Evolutionary conservation across 2,888 invertebrate genomes (phyloP).

Genomic region (Quadroppia sp.): DNA sequence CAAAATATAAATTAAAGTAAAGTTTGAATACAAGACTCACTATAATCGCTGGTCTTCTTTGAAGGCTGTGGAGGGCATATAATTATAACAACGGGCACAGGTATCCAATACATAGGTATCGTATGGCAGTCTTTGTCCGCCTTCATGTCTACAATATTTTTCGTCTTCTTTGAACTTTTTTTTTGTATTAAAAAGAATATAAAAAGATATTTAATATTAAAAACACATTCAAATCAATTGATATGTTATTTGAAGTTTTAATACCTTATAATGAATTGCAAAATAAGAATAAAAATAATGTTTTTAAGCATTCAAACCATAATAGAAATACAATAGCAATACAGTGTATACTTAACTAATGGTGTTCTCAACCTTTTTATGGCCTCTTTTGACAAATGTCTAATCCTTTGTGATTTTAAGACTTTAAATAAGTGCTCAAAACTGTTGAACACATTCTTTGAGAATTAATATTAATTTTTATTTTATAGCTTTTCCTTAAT

Average conservation of each 20-base stretch:
- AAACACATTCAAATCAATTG: background rate
- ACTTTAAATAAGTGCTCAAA: background rate
- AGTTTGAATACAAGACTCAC: conserved; percentile 18
- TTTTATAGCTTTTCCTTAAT: too few relatives aligned
- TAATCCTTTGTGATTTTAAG: background rate
- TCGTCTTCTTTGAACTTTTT: background rate
- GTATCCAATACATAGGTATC: conserved; percentile 48
- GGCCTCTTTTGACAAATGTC: too few relatives aligned
- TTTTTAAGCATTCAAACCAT: too few relatives aligned
- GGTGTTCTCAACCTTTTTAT: too few relatives aligned
- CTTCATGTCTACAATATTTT: conserved; percentile 46
- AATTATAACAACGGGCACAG: conserved; percentile 49
- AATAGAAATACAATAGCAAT: too few relatives aligned
- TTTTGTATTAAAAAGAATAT: background rate
- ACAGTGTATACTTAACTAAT: too few relatives aligned
- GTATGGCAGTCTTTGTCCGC: conserved; percentile 40
- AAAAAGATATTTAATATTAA: background rate
- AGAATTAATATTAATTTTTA: too few relatives aligned
- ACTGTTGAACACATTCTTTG: background rate
- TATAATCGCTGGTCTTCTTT: conserved; percentile 34
- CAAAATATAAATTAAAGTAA: too few relatives aligned
- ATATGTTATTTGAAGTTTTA: background rate
- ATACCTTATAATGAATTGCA: too few relatives aligned
- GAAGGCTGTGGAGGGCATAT: conserved; percentile 47
- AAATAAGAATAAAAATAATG: too few relatives aligned